These are phyloP conservation scores for Meliscaeva auricollis DNA, from an alignment of 2,888 invertebrate species.

Conservation along the genomic window DNA sequence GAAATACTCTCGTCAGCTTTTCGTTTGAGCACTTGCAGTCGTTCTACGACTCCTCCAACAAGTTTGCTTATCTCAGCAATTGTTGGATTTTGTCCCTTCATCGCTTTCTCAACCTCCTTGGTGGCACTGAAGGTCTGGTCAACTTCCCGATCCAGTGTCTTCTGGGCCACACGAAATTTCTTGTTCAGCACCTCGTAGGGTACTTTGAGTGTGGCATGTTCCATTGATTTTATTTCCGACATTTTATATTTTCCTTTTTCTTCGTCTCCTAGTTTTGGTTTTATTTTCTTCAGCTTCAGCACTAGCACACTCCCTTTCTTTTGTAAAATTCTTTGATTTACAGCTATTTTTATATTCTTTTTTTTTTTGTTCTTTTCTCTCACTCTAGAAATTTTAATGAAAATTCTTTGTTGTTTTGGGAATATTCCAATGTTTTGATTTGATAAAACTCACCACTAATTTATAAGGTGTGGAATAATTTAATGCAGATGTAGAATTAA, in stretches of 20 bases:
- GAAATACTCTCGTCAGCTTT: slow-evolving; percentile 97
- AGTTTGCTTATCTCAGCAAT: slow-evolving; percentile 90
- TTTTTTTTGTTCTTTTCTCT: background rate
- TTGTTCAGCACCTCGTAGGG: slow-evolving; percentile 99
- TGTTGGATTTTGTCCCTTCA: slow-evolving; percentile 82
- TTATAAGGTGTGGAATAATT: background rate
- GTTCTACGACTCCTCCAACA: slow-evolving; percentile 95
- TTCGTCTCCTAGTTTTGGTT: too few relatives aligned
- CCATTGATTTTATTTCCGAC: slow-evolving; percentile 97
- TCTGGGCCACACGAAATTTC: slow-evolving; percentile 97
- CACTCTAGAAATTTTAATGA: background rate
- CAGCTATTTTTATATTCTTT: slow-evolving; percentile 51
- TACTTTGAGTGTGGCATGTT: slow-evolving; percentile 98
- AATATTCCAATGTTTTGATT: slow-evolving; percentile 4
- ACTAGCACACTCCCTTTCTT: slow-evolving; percentile 60
- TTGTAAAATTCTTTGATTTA: slow-evolving; percentile 39
- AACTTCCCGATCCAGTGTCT: slow-evolving; percentile 96
- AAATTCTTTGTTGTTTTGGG: slow-evolving; percentile 1
- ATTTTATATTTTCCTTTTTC: slow-evolving; percentile 84
- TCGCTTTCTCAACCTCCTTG: slow-evolving; percentile 86
- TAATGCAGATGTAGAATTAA: slow-evolving; percentile 26
- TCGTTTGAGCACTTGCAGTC: slow-evolving; percentile 94
- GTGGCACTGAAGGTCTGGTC: slow-evolving; percentile 93
- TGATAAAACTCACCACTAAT: background rate
- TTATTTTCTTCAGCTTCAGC: slow-evolving; percentile 6